phyloP scores from a whole-genome alignment of 2,113 vertebrate genomes.

The Neolamprologus cancellatus region DNA sequence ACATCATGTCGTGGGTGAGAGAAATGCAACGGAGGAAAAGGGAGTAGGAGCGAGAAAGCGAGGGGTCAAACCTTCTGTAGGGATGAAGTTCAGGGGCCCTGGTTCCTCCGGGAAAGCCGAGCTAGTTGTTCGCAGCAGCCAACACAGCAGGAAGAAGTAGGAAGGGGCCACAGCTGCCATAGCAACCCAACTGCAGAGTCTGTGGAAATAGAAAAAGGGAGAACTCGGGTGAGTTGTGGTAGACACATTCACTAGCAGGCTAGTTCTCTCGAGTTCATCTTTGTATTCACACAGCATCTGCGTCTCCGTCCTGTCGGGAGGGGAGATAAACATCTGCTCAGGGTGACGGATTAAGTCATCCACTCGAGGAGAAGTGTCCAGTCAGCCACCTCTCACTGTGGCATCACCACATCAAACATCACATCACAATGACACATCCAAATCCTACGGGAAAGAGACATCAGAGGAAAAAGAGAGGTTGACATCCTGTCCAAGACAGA shows the following conservation, averaged over 20 bases:
- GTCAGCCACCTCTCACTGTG: constrained; percentile 23
- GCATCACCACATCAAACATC: constrained; percentile 24
- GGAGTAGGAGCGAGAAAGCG: background rate
- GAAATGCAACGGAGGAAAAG: background rate
- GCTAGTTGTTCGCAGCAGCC: constrained; percentile 56
- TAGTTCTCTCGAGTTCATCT: background rate
- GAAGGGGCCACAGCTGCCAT: constrained; percentile 57
- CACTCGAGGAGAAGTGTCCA: constrained; percentile 29
- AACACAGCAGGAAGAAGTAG: constrained; percentile 55
- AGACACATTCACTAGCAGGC: background rate
- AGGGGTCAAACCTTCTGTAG: constrained; percentile 65
- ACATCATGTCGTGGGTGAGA: background rate
- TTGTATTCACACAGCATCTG: constrained; percentile 1
- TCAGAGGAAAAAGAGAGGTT: background rate
- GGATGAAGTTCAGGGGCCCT: constrained; percentile 72
- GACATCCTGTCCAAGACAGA: background rate
- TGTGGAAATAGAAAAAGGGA: constrained; percentile 27
- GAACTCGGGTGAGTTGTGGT: background rate
- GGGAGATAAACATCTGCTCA: constrained; percentile 35
- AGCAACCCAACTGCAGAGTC: constrained; percentile 40
- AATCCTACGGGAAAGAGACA: background rate
- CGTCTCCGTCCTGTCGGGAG: background rate
- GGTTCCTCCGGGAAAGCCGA: constrained; percentile 71
- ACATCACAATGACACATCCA: constrained; percentile 5
- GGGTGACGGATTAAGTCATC: constrained; percentile 47